These are phyloP conservation scores for Epinephelus lanceolatus DNA, from an alignment of 2,113 vertebrate genomes.

Conservation along the genomic window DNA sequence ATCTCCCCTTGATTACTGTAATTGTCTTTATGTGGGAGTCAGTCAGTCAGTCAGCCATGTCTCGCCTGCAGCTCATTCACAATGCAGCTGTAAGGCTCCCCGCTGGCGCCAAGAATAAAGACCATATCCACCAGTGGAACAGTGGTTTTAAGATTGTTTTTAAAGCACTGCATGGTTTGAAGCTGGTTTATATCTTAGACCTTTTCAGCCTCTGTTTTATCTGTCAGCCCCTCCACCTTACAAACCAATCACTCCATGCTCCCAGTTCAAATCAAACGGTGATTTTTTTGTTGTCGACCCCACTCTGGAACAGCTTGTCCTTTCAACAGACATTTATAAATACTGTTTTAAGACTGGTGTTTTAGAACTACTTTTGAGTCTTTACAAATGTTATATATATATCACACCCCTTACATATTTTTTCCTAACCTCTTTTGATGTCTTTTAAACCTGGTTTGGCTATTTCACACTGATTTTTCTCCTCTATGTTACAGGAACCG, in stretches of 20 bases:
- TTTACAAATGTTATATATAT: too few relatives aligned
- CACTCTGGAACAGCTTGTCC: neutral
- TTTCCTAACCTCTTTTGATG: neutral
- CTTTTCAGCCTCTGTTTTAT: neutral
- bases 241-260: too few relatives aligned
- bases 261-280: neutral
- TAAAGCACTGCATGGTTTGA: neutral
- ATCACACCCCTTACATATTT: neutral
- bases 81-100: neutral
- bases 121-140: neutral
- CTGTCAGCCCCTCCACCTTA: neutral
- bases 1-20: conserved; percentile 17
- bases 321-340: neutral
- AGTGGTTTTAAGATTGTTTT: neutral
- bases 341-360: neutral
- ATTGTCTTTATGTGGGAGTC: conserved; percentile 7
- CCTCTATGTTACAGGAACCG: conserved; percentile 87
- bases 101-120: neutral
- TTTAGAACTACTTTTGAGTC: neutral
- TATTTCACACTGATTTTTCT: neutral
- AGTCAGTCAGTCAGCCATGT: neutral
- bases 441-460: neutral
- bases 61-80: neutral
- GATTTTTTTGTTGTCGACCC: neutral
- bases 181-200: neutral